These are phyloP conservation scores for Paracentrotus lividus DNA, from an alignment of 53 echinoderm and acorn worm genomes.

Conservation along the genomic window DNA sequence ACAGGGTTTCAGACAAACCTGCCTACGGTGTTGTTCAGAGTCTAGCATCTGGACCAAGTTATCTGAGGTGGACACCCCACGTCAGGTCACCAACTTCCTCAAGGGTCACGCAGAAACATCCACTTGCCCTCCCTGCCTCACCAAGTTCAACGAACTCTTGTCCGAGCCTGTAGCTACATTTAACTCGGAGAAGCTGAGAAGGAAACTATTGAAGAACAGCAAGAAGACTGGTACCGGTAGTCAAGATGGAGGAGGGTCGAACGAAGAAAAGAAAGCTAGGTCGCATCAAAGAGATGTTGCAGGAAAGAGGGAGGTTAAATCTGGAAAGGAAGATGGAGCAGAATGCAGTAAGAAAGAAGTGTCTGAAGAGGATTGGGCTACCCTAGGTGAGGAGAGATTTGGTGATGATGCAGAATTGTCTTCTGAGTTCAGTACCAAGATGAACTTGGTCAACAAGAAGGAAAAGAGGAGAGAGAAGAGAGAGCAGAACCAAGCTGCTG, in stretches of 20 bases:
- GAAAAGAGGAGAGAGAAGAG: neutral
- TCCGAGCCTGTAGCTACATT: slow-evolving; percentile 65
- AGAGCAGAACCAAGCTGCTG: neutral
- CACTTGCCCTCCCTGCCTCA: neutral
- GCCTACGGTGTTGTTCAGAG: slow-evolving; percentile 82
- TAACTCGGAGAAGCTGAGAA: slow-evolving; percentile 69
- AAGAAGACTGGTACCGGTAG: neutral
- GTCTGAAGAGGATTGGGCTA: neutral
- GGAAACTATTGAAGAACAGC: slow-evolving; percentile 54
- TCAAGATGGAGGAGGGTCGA: neutral
- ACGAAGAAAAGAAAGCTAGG: neutral
- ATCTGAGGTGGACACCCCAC: slow-evolving; percentile 80
- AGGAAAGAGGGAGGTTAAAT: neutral
- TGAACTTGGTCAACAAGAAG: slow-evolving; percentile 36
- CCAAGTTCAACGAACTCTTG: slow-evolving; percentile 63
- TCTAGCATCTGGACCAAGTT: slow-evolving; percentile 91
- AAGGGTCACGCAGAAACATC: neutral
- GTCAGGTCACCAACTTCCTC: slow-evolving; percentile 63
- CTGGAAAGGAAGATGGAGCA: neutral
- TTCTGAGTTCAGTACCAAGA: slow-evolving; percentile 47
- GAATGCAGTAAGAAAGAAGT: neutral
- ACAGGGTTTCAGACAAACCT: slow-evolving; percentile 89
- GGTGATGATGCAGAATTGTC: neutral
- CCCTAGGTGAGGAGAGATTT: neutral
- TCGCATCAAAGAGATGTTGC: neutral